A percentile compares a stretch with the other conserved stretches of the same genome.
Conservation (phyloP, 2,888 invertebrate species). For the Metellina segmentata region DNA sequence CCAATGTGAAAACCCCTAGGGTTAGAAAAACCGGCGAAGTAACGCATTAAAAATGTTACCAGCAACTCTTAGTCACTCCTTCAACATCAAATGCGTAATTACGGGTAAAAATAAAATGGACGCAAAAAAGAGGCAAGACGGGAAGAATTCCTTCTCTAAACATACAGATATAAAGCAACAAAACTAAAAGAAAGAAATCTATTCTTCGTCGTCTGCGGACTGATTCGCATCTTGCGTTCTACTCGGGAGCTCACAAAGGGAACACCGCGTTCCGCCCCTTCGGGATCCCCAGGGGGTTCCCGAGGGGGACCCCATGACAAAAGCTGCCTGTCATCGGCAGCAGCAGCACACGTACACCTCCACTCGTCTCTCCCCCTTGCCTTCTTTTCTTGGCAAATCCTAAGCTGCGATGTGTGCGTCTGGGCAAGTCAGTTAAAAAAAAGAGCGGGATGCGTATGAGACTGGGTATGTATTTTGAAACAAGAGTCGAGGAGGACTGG, state of each 20-base stretch:
- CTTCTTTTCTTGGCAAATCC: background rate
- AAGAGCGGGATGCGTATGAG: too few species aligned
- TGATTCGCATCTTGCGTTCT: background rate
- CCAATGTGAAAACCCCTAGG: background rate
- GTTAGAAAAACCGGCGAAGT: background rate
- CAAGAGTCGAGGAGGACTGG: too few species aligned
- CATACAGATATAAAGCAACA: background rate
- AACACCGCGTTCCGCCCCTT: background rate
- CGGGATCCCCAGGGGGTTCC: constrained; percentile 12
- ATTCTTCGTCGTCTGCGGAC: background rate
- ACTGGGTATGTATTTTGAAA: too few species aligned
- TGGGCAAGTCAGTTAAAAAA: too few species aligned
- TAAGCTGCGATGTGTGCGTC: too few species aligned
- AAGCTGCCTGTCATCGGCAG: constrained; percentile 45
- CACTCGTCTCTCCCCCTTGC: background rate
- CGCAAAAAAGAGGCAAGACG: background rate
- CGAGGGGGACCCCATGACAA: constrained; percentile 33
- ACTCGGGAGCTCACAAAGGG: background rate
- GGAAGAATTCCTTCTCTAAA: background rate
- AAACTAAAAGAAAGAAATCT: background rate
- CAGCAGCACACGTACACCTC: constrained; percentile 23
- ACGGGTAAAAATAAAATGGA: background rate
- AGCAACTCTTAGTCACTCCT: too few species aligned
- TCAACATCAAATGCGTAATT: background rate
- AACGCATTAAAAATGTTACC: too few species aligned